Conservation (phyloP, 2,888 invertebrate species). For the Polietes domitor region DNA sequence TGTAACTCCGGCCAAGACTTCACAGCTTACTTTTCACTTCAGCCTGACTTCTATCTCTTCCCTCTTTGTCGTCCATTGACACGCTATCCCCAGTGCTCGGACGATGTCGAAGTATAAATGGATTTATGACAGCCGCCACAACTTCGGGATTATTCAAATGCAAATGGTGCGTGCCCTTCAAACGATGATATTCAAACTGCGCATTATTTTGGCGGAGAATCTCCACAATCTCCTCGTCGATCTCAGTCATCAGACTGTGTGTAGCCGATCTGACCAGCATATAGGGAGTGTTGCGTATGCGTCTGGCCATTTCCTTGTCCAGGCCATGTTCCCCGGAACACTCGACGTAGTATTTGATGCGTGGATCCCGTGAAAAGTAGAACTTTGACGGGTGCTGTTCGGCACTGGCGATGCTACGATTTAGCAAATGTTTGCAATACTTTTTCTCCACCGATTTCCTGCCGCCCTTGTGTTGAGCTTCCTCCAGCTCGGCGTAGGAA, state of each 20-base stretch:
- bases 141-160: constrained; percentile 85
- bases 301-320: constrained; percentile 81
- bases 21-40: constrained; percentile 31
- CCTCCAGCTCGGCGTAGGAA: constrained; percentile 83
- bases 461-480: constrained; percentile 82
- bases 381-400: constrained; percentile 82
- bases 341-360: constrained; percentile 54
- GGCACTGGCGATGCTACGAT: constrained; percentile 82
- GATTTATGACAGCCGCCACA: constrained; percentile 82
- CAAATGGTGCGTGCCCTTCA: constrained; percentile 86
- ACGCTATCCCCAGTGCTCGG: constrained; percentile 53
- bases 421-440: constrained; percentile 82
- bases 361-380: constrained; percentile 75
- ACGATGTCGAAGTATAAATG: constrained; percentile 81
- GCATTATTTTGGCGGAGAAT: constrained; percentile 82
- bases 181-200: constrained; percentile 83
- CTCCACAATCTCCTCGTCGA: constrained; percentile 81
- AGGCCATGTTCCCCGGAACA: constrained; percentile 76
- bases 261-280: constrained; percentile 83
- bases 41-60: too few relatives aligned
- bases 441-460: constrained; percentile 82
- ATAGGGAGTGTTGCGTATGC: constrained; percentile 83
- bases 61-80: constrained; percentile 21
- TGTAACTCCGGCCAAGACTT: not conserved
- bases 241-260: constrained; percentile 81